These are phyloP conservation scores for Antechinus flavipes DNA, from an alignment of 2,113 vertebrate species.

Conservation along the genomic window DNA sequence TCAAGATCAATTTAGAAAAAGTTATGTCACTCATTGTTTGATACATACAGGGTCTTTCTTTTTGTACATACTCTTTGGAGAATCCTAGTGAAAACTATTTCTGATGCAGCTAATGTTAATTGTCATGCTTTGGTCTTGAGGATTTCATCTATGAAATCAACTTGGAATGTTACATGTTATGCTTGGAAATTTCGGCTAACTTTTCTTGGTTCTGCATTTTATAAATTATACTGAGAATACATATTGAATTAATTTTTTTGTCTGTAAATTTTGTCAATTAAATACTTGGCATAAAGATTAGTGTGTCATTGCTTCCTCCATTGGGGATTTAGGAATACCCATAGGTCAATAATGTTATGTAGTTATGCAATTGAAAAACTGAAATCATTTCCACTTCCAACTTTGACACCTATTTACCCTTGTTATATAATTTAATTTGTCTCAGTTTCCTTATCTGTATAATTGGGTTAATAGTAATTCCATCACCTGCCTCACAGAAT, in stretches of 20 bases:
- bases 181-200: neutral
- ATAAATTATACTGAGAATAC: neutral
- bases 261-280: neutral
- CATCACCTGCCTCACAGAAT: neutral
- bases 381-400: neutral
- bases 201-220: constrained; percentile 2
- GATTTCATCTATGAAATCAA: neutral
- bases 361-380: neutral
- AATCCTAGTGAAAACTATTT: neutral
- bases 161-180: neutral
- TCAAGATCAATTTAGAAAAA: constrained; percentile 1
- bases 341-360: neutral
- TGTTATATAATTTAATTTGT: neutral
- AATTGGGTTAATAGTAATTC: neutral
- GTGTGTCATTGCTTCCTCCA: neutral
- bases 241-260: neutral
- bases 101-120: neutral
- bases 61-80: neutral
- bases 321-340: neutral
- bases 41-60: neutral
- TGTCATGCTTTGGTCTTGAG: neutral
- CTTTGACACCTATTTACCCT: neutral
- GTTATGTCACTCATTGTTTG: neutral
- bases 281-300: neutral
- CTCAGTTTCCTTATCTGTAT: neutral